These are phyloP conservation scores for Alcis repandata DNA, from an alignment of 2,888 invertebrate genomes.

Conservation along the genomic window DNA sequence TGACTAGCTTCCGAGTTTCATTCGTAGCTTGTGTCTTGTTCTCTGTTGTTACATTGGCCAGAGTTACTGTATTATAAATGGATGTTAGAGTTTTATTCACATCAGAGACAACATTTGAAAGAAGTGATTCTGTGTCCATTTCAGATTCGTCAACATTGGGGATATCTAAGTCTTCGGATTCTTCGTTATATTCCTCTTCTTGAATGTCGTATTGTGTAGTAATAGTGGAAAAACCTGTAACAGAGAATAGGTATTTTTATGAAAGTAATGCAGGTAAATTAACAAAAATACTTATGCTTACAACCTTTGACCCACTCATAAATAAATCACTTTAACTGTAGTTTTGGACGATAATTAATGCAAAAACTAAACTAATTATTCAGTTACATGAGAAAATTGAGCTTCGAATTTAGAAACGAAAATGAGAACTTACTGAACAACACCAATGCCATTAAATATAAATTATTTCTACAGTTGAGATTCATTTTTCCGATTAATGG, in stretches of 20 bases:
- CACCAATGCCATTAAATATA: slow-evolving; percentile 26
- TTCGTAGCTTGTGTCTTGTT: slow-evolving; percentile 71
- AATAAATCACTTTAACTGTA: not conserved
- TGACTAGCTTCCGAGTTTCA: slow-evolving; percentile 78
- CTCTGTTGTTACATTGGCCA: slow-evolving; percentile 74
- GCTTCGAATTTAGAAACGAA: not conserved
- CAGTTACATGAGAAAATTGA: slow-evolving; percentile 24
- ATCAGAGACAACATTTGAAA: slow-evolving; percentile 79
- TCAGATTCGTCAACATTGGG: slow-evolving; percentile 78
- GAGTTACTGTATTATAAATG: slow-evolving; percentile 78
- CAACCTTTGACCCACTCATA: not conserved
- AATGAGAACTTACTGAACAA: slow-evolving; percentile 37
- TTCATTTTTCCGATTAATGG: slow-evolving; percentile 22
- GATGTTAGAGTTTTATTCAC: slow-evolving; percentile 80
- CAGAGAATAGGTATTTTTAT: not conserved
- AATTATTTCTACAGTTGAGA: slow-evolving; percentile 16
- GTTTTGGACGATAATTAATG: slow-evolving; percentile 3
- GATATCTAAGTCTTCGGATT: slow-evolving; percentile 65
- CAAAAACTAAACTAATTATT: slow-evolving; percentile 16
- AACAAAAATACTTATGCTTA: not conserved
- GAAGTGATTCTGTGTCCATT: slow-evolving; percentile 65
- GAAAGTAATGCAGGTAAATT: not conserved
- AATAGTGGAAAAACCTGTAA: slow-evolving; percentile 58
- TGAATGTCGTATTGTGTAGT: slow-evolving; percentile 74
- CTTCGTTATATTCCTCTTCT: slow-evolving; percentile 61